Percentiles rank a stretch among this genome's conserved stretches.
These are phyloP conservation scores for Eumerus sabulonum DNA, from an alignment of 2,888 invertebrate species.

Conservation along the genomic window DNA sequence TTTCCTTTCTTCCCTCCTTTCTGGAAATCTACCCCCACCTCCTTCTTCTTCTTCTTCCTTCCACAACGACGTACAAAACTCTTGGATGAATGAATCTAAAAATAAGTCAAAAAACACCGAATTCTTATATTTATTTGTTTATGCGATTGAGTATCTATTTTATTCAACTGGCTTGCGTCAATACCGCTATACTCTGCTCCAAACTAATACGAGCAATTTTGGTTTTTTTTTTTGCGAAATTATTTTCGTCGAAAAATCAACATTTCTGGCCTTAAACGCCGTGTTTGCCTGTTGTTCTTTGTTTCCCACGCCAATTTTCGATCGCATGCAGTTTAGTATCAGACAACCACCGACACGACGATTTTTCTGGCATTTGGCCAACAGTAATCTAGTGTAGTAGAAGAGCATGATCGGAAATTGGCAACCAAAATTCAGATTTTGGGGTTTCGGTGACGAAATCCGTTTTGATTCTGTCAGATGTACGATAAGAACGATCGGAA, in stretches of 20 bases:
- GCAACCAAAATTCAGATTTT: slow-evolving; percentile 45
- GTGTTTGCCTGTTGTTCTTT: slow-evolving; percentile 13
- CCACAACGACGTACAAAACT: slow-evolving; percentile 18
- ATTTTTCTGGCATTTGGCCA: slow-evolving; percentile 43
- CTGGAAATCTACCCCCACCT: slow-evolving; percentile 5
- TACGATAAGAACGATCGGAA: background rate
- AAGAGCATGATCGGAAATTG: slow-evolving; percentile 40
- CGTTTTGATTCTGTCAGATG: slow-evolving; percentile 30
- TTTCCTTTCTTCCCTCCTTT: slow-evolving; percentile 7
- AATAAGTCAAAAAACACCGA: slow-evolving; percentile 28
- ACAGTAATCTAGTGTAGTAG: slow-evolving; percentile 5
- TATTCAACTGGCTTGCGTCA: slow-evolving; percentile 56
- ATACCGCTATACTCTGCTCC: slow-evolving; percentile 9
- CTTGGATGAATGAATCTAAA: slow-evolving; percentile 65
- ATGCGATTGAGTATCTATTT: slow-evolving; percentile 43
- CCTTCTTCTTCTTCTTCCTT: slow-evolving; percentile 1
- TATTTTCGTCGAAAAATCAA: slow-evolving; percentile 54
- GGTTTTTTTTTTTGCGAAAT: slow-evolving; percentile 38
- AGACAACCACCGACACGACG: slow-evolving; percentile 56
- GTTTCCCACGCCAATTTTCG: background rate
- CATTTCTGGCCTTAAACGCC: slow-evolving; percentile 54
- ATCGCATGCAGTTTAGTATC: slow-evolving; percentile 36
- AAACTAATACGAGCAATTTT: background rate
- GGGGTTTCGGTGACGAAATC: slow-evolving; percentile 55
- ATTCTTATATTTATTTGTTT: slow-evolving; percentile 51